phyloP scores from a whole-genome alignment of 2,113 vertebrate genomes.

The Oryzias curvinotus region DNA sequence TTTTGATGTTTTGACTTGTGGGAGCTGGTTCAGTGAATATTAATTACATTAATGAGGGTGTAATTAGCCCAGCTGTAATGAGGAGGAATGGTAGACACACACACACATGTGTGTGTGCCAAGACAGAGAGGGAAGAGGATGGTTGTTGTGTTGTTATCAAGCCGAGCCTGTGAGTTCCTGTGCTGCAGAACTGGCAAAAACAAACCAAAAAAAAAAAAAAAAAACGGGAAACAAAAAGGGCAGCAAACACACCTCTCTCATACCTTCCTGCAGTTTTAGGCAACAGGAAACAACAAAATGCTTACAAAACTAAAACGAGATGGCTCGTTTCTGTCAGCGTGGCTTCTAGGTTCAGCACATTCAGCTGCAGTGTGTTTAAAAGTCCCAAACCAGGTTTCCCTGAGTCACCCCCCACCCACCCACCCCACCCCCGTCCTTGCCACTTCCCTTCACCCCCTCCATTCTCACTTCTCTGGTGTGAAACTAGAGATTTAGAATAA shows the following conservation, averaged over 20 bases:
- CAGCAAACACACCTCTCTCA: constrained; percentile 10
- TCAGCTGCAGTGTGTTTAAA: constrained; percentile 9
- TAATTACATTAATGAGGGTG: constrained; percentile 77
- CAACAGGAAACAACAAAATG: constrained; percentile 18
- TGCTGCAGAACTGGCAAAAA: constrained; percentile 44
- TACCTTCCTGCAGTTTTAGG: constrained; percentile 27
- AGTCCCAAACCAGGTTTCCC: constrained; percentile 42
- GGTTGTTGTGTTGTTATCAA: constrained; percentile 58
- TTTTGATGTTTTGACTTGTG: constrained; percentile 75
- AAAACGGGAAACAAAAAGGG: constrained; percentile 17
- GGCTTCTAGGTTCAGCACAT: constrained; percentile 37
- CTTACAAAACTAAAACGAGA: constrained; percentile 31
- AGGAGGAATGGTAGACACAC: constrained; percentile 35
- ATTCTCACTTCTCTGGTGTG: constrained; percentile 57
- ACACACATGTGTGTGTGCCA: constrained; percentile 17
- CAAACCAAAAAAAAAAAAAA: constrained; percentile 27
- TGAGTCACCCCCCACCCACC: constrained; percentile 57
- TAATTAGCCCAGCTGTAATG: constrained; percentile 76
- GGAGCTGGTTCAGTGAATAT: constrained; percentile 77
- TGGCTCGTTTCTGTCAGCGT: constrained; percentile 9
- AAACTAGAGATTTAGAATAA: constrained; percentile 75
- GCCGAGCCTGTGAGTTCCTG: constrained; percentile 50
- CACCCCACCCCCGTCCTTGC: constrained; percentile 24
- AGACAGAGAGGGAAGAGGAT: constrained; percentile 49
- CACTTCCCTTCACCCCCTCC: constrained; percentile 46